phyloP scores from a whole-genome alignment of 2,113 vertebrate species.

The Leptocoma aspasia region DNA sequence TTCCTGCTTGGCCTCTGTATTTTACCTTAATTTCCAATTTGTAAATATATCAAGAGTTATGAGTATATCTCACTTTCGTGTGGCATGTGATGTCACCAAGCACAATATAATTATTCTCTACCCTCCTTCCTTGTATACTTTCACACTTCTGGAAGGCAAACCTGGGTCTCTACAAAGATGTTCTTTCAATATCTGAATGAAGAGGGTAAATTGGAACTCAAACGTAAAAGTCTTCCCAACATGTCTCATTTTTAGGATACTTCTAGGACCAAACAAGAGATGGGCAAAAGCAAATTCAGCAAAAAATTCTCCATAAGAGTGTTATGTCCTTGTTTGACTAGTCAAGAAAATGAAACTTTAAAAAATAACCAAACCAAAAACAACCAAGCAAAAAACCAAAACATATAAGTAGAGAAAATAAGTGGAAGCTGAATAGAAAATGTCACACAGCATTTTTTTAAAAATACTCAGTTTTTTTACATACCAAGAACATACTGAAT shows the following conservation, averaged over 20 bases:
- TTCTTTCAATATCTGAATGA: neutral
- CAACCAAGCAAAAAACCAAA: fast-evolving
- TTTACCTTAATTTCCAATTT: neutral
- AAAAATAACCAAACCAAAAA: neutral
- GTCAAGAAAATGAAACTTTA: neutral
- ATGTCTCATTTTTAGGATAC: neutral
- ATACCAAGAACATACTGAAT: neutral
- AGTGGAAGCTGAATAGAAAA: neutral
- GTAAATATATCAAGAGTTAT: neutral
- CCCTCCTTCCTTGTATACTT: neutral
- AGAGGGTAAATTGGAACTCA: neutral
- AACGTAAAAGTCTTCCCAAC: neutral
- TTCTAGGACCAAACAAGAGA: neutral
- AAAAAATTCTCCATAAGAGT: neutral
- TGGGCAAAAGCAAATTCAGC: neutral
- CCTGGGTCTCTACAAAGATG: neutral
- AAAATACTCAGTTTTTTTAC: neutral
- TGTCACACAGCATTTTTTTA: neutral
- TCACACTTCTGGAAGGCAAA: neutral
- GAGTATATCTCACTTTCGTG: neutral
- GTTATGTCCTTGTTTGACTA: neutral
- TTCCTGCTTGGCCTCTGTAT: neutral
- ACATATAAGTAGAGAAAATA: neutral
- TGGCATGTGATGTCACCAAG: neutral
- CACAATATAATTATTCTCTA: neutral